Base-by-base conservation (phyloP, 1,140 invertebrate genomes). In the Teleopsis dalmanni region DNA sequence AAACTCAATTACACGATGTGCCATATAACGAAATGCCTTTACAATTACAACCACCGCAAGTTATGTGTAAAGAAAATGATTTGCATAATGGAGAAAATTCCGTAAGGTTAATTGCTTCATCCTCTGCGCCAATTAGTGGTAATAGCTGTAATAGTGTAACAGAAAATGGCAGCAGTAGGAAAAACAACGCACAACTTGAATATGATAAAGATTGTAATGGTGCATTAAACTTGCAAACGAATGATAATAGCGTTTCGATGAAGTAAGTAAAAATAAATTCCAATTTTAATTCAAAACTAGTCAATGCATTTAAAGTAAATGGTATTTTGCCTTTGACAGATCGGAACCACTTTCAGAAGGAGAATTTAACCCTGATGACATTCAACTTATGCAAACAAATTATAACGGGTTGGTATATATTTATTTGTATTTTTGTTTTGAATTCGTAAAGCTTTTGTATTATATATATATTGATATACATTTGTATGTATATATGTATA, bases 341-440 rank as follows among this genome's bases (percentile, higher is more conserved):
- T 67, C 64, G 7, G 65, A 68, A 27, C 65, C 65, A 19, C 56
- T 67, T 7, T 68, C 65, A 0, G 65, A 68, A 29, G 65, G 65
- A 5, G 65, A 68, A 45, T 68, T 68, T 38, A 68, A 68, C 48
- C 65, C 65, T 18, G 65, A 68, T 46, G 65, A 68, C 43, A 68
- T 68, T 38, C 64, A 67, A 23, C 38, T 68, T 8, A 67, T 68
- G 60, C 65, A 62, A 36, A 63, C 62, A 14, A 67, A 67, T 37
- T 68, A 68, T 47, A 68, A 68, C 58, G 65, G 65, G 65, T 68
- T 40, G 54, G 65, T 56, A 46, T 29, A 8, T 4, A 14, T n/a
- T 7, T 22, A 11, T 3, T 25, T n/a, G n/a, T n/a, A n/a, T n/a
- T n/a, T n/a, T n/a, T n/a, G n/a, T n/a, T n/a, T n/a, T n/a, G n/a